phyloP scores from a whole-genome alignment of 2,113 vertebrate species.

The Eptesicus fuscus region DNA sequence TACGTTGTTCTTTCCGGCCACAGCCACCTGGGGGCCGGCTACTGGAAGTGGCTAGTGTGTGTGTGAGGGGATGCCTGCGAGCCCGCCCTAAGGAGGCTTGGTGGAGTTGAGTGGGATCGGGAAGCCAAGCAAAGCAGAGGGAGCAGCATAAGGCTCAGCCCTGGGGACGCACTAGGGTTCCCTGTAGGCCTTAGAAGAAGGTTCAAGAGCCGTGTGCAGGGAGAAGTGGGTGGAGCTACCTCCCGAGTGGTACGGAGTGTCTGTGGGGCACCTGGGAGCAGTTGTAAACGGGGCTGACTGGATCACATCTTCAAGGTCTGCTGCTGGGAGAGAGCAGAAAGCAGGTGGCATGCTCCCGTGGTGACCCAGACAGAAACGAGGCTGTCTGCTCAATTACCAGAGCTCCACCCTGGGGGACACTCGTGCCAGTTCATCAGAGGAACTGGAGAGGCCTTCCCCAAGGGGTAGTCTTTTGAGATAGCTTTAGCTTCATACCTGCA shows the following conservation, averaged over 20 bases:
- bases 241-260: not conserved
- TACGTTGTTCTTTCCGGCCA: not conserved
- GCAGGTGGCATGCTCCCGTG: not conserved
- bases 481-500: not conserved
- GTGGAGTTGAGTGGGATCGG: not conserved
- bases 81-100: no score
- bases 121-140: not conserved
- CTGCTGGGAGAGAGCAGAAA: not conserved
- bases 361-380: not conserved
- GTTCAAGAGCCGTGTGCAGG: not conserved
- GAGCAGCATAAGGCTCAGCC: fast-evolving
- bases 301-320: no score
- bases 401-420: not conserved
- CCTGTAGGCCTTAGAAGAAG: not conserved
- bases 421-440: fast-evolving
- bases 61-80: not conserved
- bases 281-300: not conserved
- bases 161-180: fast-evolving
- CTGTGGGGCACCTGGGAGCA: not conserved
- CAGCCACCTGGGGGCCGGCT: not conserved
- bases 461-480: not conserved
- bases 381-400: fast-evolving
- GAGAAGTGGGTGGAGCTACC: not conserved
- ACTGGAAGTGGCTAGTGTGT: not conserved
- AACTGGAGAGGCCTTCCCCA: not conserved